These are phyloP conservation scores for Microcebus lehilahytsara DNA, from an alignment of 2,113 vertebrate species.

Conservation along the genomic window DNA sequence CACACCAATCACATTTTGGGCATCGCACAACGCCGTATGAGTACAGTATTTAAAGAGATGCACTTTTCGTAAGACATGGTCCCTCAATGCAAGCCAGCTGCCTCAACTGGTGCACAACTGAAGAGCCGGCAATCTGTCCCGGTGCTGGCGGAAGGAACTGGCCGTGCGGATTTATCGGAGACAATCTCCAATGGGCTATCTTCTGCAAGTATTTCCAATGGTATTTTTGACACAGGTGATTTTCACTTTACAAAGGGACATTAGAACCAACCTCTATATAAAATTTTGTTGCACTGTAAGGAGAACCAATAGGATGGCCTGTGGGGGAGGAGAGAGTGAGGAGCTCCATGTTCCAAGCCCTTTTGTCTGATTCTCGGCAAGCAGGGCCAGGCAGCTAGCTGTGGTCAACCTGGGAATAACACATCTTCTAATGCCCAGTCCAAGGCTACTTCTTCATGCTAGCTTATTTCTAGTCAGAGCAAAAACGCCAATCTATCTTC, in stretches of 20 bases:
- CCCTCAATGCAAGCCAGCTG: conserved; percentile 19
- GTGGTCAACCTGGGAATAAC: background rate
- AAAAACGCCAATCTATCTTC: background rate
- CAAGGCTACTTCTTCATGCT: background rate
- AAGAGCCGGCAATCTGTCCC: background rate
- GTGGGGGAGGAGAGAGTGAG: background rate
- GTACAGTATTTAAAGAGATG: background rate
- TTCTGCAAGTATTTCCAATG: background rate
- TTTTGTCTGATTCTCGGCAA: background rate
- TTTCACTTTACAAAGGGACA: background rate
- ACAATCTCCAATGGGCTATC: background rate
- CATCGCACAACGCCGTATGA: background rate
- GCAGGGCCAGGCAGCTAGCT: background rate
- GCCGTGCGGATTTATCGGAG: background rate
- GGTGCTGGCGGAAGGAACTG: background rate
- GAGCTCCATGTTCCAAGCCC: background rate
- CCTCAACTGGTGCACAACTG: background rate
- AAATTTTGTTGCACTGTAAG: background rate
- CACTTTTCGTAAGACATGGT: background rate
- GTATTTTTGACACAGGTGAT: background rate
- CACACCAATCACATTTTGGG: background rate
- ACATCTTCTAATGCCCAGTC: background rate
- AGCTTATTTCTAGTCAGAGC: background rate
- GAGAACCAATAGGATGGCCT: background rate
- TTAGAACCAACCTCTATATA: background rate